phyloP scores from a whole-genome alignment of 1,140 invertebrate species.

The Drosophila lacertosa region DNA sequence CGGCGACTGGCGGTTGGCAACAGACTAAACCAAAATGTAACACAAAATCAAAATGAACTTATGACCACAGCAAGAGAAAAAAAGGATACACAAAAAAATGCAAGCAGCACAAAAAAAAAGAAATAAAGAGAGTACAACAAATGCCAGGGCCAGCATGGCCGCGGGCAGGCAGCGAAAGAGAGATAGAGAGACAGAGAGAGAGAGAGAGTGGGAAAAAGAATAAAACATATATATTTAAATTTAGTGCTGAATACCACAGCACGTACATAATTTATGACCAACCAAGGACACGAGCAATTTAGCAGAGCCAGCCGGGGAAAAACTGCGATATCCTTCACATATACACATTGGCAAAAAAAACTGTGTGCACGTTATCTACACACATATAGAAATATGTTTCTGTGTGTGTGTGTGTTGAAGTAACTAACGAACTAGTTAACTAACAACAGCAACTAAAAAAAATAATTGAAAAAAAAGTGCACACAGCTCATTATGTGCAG shows the following conservation, averaged over 20 bases:
- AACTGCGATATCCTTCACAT: conserved; percentile 34
- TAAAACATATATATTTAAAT: conserved; percentile 74
- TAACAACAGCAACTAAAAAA: conserved; percentile 34
- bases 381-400: not conserved
- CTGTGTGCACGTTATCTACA: conserved; percentile 18
- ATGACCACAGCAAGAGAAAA: conserved; percentile 62
- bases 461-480: conserved; percentile 25
- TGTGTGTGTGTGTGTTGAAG: conserved; percentile 34
- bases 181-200: conserved; percentile 17
- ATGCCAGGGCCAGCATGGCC: conserved; percentile 32
- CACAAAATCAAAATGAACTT: conserved; percentile 83
- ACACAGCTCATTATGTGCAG: conserved; percentile 42
- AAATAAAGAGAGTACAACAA: conserved; percentile 23
- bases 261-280: conserved; percentile 82
- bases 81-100: conserved; percentile 24
- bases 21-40: conserved; percentile 77
- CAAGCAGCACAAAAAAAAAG: conserved; percentile 34
- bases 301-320: conserved; percentile 68
- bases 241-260: conserved; percentile 82
- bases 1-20: conserved; percentile 56
- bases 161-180: conserved; percentile 18
- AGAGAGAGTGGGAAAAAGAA: conserved; percentile 17
- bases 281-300: conserved; percentile 83
- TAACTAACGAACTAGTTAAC: conserved; percentile 74
- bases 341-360: conserved; percentile 46